Percentiles rank a stretch among this genome's conserved stretches.
Evolutionary conservation across 2,797 vertebrate genomes (phyloP).

Genomic region (Myoxocephalus aenaeus): DNA sequence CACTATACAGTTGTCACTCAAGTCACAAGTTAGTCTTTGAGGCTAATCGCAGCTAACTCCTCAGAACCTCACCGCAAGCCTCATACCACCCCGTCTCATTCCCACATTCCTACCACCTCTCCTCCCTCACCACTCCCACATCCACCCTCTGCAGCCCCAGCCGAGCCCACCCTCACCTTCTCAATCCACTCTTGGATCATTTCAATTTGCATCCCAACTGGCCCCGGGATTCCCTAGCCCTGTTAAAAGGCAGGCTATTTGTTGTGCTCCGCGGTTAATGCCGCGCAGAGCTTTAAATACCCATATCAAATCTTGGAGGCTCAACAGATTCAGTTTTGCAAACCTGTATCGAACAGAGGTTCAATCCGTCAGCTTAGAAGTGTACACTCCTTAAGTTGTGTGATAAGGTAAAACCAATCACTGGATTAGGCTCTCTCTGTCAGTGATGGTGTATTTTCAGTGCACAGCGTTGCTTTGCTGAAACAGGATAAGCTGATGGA

Average conservation of each 20-base stretch:
- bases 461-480: constrained; percentile 66
- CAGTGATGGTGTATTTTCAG: constrained; percentile 75
- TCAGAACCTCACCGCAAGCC: constrained; percentile 63
- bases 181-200: constrained; percentile 86
- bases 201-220: constrained; percentile 88
- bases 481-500: constrained; percentile 78
- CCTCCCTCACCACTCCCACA: constrained; percentile 56
- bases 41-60: constrained; percentile 72
- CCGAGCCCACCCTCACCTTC: constrained; percentile 79
- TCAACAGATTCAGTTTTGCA: constrained; percentile 91
- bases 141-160: constrained; percentile 65
- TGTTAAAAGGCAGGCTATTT: constrained; percentile 89
- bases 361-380: constrained; percentile 90
- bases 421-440: constrained; percentile 85
- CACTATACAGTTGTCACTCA: constrained; percentile 65
- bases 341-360: constrained; percentile 90
- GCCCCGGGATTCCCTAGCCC: constrained; percentile 82
- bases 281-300: constrained; percentile 89
- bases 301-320: constrained; percentile 90
- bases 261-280: constrained; percentile 89
- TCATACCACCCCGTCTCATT: constrained; percentile 58
- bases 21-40: constrained; percentile 61
- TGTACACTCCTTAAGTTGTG: constrained; percentile 89
- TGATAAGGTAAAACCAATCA: constrained; percentile 91
- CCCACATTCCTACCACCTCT: constrained; percentile 56